phyloP scores from a whole-genome alignment of 2,113 vertebrate species.

The Tinamus guttatus region DNA sequence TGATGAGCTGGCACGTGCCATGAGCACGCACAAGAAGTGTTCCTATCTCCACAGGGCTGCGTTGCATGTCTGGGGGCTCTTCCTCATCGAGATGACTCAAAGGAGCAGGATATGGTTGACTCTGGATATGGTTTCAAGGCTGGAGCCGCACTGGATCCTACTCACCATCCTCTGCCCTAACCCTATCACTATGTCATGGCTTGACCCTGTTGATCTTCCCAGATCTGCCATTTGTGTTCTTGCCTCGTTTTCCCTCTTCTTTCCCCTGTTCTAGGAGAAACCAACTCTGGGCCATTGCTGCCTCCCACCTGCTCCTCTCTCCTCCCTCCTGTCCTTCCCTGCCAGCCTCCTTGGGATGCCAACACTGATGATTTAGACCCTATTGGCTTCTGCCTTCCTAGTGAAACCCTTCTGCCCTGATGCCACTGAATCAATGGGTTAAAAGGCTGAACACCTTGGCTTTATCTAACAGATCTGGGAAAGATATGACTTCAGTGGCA shows the following conservation, averaged over 20 bases:
- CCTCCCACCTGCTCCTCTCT: background rate
- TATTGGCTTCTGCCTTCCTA: background rate
- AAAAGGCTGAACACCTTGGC: background rate
- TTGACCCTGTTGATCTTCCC: background rate
- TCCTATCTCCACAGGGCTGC: background rate
- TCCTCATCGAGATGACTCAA: too few species aligned
- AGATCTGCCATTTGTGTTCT: background rate
- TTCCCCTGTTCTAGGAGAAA: background rate
- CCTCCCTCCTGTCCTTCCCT: background rate
- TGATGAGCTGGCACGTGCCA: background rate
- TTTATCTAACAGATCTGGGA: background rate
- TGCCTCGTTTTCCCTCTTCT: background rate
- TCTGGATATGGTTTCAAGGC: background rate
- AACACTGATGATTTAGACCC: background rate
- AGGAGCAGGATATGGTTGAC: background rate
- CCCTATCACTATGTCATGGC: background rate
- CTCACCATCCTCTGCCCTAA: background rate
- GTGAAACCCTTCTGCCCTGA: background rate
- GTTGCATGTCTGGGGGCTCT: background rate
- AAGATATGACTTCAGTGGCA: background rate
- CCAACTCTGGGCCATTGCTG: fast-evolving
- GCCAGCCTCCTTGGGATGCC: background rate
- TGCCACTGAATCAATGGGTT: background rate
- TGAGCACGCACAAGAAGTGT: background rate
- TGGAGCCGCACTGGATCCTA: background rate